Evolutionary conservation across 2,888 invertebrate genomes (phyloP), one percentile per base, ranked within the genome.

Genomic region (Seira sanloemensis): DNA sequence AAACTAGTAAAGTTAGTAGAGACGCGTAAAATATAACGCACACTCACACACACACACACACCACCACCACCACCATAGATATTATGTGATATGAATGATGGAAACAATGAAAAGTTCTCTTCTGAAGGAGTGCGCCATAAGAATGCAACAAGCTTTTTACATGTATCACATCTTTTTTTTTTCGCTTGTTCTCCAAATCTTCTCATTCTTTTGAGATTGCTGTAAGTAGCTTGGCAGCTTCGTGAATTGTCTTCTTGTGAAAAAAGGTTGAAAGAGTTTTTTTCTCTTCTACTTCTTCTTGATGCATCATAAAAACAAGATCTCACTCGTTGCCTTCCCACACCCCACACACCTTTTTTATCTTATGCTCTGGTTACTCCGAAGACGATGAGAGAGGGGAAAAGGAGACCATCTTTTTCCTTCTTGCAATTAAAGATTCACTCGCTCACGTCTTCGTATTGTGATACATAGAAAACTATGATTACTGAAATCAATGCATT

Each of bases 231-330:
- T 73, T 80, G 65, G 75, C 80, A 81, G 80, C 80, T 81, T 81
- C 58, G 76, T 76, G 81, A 81, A 81, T 76, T 81, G 81, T 81
- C 76, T n/a, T n/a, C n/a, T 76, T 81, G 75, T 71, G 50, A 69
- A 76, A 37, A 37, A 37, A 37, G 37, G 37, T 37, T 37, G 37
- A 37, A 37, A 37, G 37, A 37, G 37, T 37, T 37, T 37, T 80
- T 74, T n/a, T n/a, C n/a, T n/a, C n/a, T n/a, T n/a, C n/a, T n/a
- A n/a, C n/a, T n/a, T n/a, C n/a, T n/a, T n/a, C n/a, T n/a, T 80
- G 80, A 80, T 80, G 80, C 74, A 80, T 65, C 71, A 66, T 81
- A 81, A 80, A 37, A 80, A 81, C 76, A 76, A 81, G 75, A 76
- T 81, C 76, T 81, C 75, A 75, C 62, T 80, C 75, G 75, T 46